Evolutionary conservation across 2,113 vertebrate genomes (phyloP), one percentile per base, ranked within the genome.

Genomic region (Plectropomus leopardus): DNA sequence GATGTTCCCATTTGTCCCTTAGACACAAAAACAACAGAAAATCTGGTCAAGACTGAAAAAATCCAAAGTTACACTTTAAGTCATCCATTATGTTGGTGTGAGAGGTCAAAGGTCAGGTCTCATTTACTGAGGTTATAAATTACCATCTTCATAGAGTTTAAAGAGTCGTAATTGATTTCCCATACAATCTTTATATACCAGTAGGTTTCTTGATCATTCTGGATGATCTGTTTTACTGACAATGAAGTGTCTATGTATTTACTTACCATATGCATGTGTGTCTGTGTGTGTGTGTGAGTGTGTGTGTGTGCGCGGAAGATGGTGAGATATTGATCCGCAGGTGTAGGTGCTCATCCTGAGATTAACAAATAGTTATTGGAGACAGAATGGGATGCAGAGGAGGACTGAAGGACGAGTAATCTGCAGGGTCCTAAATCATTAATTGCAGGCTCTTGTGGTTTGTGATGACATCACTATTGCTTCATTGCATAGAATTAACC

Each of bases 61-160:
- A 4, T 4, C 32, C 32, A 32, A 32, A 32, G 32, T 32, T 32
- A 6, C 8, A 7, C 44, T 59, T 57, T 15, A 55, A 30, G 63
- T 21, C 32, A 19, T 58, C 5, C 16, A 57, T 79, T 28, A 55
- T 24, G 34, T 5, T 15, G 24, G 51, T 53, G 45, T 48, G 23
- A 54, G 19, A 21, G 1, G 59, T 76, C 67, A 86, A 71, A 84
- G 51, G 51, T 75, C 69, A 81, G 61, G n/a, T 67, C 65, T 87
- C 73, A 84, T 76, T 47, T 78, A 78, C 53, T 70, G 0, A 68
- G 4, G 64, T 60, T 47, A 58, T 32, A n/a, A 11, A 47, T 23
- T 10, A 44, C 28, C 17, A 63, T n/a, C 30, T 6, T 48, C 0
- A 51, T 21, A 5, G 9, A 26, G 16, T 21, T 72, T 26, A 65